Percentiles rank a stretch among this genome's conserved stretches.
Evolutionary conservation across 2,113 vertebrate species (phyloP).

Genomic region (Cyprinodon tularosa): DNA sequence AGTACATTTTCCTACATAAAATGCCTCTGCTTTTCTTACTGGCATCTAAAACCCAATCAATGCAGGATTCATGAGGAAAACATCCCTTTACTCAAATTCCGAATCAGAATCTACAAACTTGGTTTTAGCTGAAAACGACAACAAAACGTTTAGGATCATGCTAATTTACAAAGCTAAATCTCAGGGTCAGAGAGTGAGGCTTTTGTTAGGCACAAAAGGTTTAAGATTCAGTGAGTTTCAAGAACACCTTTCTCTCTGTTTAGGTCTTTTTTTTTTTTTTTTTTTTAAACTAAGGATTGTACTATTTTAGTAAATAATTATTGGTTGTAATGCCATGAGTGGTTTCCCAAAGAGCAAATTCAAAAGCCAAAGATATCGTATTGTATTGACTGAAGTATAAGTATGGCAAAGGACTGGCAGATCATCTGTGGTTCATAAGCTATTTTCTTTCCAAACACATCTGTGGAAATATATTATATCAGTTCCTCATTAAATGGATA

Average conservation of each 20-base stretch:
- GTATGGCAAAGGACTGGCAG: not conserved
- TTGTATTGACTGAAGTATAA: not conserved
- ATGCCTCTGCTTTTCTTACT: too few relatives aligned
- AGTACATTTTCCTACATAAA: too few relatives aligned
- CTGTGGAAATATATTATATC: not conserved
- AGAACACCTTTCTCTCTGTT: not conserved
- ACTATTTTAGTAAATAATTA: not conserved
- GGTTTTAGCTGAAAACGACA: too few relatives aligned
- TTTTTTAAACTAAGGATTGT: not conserved
- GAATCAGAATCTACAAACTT: too few relatives aligned
- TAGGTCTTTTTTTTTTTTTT: not conserved
- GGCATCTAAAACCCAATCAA: too few relatives aligned
- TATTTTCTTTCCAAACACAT: too few relatives aligned
- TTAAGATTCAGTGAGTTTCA: not conserved
- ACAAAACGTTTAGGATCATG: too few relatives aligned
- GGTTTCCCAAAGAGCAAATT: not conserved
- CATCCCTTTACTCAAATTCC: too few relatives aligned
- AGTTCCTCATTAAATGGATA: not conserved
- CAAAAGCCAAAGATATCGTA: not conserved
- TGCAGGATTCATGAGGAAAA: too few relatives aligned
- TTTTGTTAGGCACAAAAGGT: too few relatives aligned
- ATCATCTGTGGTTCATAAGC: not conserved
- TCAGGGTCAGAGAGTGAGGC: too few relatives aligned
- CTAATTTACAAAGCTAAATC: too few relatives aligned
- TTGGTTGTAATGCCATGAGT: not conserved